phyloP scores from a whole-genome alignment of 2,888 invertebrate genomes.

The Sycophila texana region DNA sequence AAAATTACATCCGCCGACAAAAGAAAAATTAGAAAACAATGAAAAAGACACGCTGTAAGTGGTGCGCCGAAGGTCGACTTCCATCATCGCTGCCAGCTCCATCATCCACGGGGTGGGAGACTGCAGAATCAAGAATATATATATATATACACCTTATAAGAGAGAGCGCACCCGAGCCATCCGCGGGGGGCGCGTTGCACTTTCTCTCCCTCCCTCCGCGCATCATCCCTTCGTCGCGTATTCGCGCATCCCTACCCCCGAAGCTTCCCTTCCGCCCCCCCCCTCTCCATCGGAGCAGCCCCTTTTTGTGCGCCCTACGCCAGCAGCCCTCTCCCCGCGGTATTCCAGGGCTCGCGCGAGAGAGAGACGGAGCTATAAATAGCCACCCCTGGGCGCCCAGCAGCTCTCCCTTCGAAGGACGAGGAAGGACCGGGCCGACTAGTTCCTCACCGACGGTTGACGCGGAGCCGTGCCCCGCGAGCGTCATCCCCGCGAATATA shows the following conservation, averaged over 20 bases:
- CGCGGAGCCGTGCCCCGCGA: too few species aligned
- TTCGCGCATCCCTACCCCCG: conserved; percentile 20
- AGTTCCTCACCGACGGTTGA: too few species aligned
- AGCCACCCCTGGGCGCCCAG: not conserved
- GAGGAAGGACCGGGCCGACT: not conserved
- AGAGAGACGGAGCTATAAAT: conserved; percentile 4
- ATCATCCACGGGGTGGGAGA: too few species aligned
- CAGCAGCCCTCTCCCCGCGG: conserved; percentile 8
- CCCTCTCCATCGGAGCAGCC: conserved; percentile 10
- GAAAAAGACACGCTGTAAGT: too few species aligned
- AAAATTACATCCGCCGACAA: too few species aligned
- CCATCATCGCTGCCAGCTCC: too few species aligned
- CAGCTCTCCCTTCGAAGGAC: not conserved
- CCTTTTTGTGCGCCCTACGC: conserved; percentile 33
- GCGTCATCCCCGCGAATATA: too few species aligned
- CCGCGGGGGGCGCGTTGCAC: conserved; percentile 15
- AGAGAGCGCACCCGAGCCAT: too few species aligned
- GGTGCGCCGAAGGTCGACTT: too few species aligned
- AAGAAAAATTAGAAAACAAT: too few species aligned
- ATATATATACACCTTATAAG: too few species aligned
- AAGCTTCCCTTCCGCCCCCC: conserved; percentile 2
- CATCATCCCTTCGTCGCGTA: not conserved
- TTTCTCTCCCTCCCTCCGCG: conserved; percentile 33
- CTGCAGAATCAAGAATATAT: too few species aligned
- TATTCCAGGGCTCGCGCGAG: not conserved